Base-by-base conservation (phyloP, 2,888 invertebrate genomes). In the Cybosia mesomella region DNA sequence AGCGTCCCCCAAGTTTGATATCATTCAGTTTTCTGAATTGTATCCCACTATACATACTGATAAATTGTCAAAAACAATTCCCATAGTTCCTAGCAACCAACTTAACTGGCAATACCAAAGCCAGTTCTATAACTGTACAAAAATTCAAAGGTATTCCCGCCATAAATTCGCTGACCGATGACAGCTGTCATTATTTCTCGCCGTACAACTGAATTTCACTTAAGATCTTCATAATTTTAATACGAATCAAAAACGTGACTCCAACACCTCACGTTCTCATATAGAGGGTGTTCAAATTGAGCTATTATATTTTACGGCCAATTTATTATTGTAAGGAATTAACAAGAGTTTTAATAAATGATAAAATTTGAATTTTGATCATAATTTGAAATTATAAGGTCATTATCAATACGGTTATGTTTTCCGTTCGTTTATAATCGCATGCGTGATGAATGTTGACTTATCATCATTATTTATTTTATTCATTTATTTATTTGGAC, bases 231-330 rank as follows among this genome's bases (percentile, higher is more conserved):
- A 92, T 94, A 94, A 94, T 94, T 94, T 94, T 87, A 91, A 91
- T 89, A 90, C 87, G 90, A 92, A 90, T 89, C 84, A 80, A 68
- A 90, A 86, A 93, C 94, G 94, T 94, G 94, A 92, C 86, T 88
- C 77, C 87, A 86, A 91, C 94, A 93, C 94, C 90, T 89, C 76
- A 73, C 82, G 77, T 75, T 72, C 58, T 65, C 21, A 64, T 59
- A 65, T 80, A 89, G 75, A 86, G 86, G 82, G 70, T 86, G 83
- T 68, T 82, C 60, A 67, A 24, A 71, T 79, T 70, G 73, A 68
- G 70, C 54, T 65, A 74, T 72, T 70, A 71, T 55, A 64, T 60
- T 70, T 74, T 74, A 66, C 57, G n/a, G 54, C 3, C 7, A 0
- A 32, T 53, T 54, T 58, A 70, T 70, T 67, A 49, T 67, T 68